Base-by-base conservation (phyloP, 2,888 invertebrate species). In the Agriopis marginaria region DNA sequence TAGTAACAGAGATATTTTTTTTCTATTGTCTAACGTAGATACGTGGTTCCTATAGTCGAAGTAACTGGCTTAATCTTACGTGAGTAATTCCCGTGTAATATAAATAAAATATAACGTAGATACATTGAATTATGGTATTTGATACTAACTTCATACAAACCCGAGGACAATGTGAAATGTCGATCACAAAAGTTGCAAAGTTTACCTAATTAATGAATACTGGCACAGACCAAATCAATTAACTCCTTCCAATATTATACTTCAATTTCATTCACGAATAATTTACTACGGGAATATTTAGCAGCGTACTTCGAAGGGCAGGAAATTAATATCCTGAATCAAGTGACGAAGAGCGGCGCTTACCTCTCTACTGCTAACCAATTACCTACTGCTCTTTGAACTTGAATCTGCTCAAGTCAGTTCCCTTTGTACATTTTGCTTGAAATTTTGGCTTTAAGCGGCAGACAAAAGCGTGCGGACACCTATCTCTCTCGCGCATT, bases 211-310 rank as follows among this genome's bases (percentile, higher is more conserved):
- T 40, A 54, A 54, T 54, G 9, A 56, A 56, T 12, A 56, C 10
- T 10, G 10, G 45, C 32, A 12, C 58, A 45, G 45, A 58, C 12
- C 45, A 47, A 47, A 40, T 11, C 45, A 58, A 58, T 58, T 17
- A 58, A 47, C 58, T 4, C 45, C 45, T 45, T 32, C 45, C 45
- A 58, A 58, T 58, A 45, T 58, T 58, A 45, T 45, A 32, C 14
- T 58, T 45, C 12, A 58, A 58, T 58, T 58, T 58, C 32, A 58
- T 58, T 58, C 58, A n/a, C 58, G 45, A 58, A 58, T 58, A 58
- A 47, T 58, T 58, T 45, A 45, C 45, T 32, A 58, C 11, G 14
- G 58, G 23, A 47, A 32, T 23, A 58, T 58, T 0, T 11, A 45
- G 45, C 44, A 10, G 6, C 58, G n/a, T 7, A 14, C 14, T 45